These are phyloP conservation scores for Chalcis sispes DNA, from an alignment of 2,888 invertebrate species.

Conservation along the genomic window DNA sequence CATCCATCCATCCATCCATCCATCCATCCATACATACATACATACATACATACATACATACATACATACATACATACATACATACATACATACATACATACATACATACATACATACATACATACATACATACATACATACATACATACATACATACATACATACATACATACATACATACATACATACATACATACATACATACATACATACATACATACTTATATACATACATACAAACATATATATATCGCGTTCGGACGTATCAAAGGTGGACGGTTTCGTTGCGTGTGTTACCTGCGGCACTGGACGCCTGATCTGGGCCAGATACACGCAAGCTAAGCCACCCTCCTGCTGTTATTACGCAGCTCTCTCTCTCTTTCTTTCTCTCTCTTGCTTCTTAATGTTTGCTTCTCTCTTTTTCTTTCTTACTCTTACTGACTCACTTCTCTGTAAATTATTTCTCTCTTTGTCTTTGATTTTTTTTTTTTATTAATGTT, in stretches of 20 bases:
- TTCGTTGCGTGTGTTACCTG: too few species aligned
- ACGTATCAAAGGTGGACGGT: slow-evolving; percentile 27
- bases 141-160: not conserved
- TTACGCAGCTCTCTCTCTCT: slow-evolving; percentile 29
- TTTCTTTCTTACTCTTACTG: not conserved
- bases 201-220: not conserved
- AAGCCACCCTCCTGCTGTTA: slow-evolving; percentile 20
- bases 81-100: too few species aligned
- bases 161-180: not conserved
- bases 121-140: not conserved
- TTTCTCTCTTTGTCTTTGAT: not conserved
- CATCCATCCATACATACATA: too few species aligned
- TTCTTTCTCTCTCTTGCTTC: slow-evolving; percentile 4
- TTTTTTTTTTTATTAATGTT: not conserved
- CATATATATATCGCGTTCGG: not conserved
- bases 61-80: too few species aligned
- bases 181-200: too few species aligned
- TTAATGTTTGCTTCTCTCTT: too few species aligned
- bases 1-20: too few species aligned
- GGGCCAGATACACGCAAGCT: slow-evolving; percentile 72
- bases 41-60: too few species aligned
- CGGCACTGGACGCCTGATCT: slow-evolving; percentile 70
- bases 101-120: too few species aligned
- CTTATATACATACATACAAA: not conserved
- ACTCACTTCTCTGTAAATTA: slow-evolving; percentile 15